A percentile compares a stretch with the other conserved stretches of the same genome.
These are phyloP conservation scores for Acrocephalus kingi DNA, from an alignment of 2,113 vertebrate genomes.

Conservation along the genomic window DNA sequence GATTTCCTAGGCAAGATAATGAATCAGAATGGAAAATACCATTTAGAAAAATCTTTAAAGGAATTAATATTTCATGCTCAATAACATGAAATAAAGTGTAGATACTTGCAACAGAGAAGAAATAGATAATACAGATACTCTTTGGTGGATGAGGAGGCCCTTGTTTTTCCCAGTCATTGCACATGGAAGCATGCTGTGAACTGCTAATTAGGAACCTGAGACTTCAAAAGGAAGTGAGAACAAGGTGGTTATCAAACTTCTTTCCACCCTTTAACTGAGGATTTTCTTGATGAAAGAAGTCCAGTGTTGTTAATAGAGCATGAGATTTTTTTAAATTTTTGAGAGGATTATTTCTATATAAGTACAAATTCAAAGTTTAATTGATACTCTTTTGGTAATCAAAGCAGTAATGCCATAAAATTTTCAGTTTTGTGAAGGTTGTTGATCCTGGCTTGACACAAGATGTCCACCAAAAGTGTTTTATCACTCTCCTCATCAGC, in stretches of 20 bases:
- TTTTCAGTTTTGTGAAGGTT: not conserved
- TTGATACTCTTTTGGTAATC: not conserved
- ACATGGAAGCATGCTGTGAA: not conserved
- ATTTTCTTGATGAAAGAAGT: not conserved
- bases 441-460: not conserved
- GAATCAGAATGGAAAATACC: not conserved
- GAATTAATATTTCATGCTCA: not conserved
- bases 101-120: not conserved
- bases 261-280: not conserved
- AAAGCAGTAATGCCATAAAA: not conserved
- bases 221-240: not conserved
- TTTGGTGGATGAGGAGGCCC: not conserved
- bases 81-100: not conserved
- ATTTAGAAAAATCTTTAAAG: not conserved
- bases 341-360: not conserved
- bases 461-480: not conserved
- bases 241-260: not conserved
- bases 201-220: not conserved
- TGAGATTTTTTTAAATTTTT: not conserved
- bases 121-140: not conserved
- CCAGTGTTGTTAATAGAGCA: rapidly evolving
- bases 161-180: not conserved
- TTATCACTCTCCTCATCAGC: not conserved
- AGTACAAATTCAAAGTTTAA: not conserved
- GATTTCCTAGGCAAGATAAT: not conserved